Conservation (phyloP, 1,140 invertebrate species). For the Mamestra configurata region DNA sequence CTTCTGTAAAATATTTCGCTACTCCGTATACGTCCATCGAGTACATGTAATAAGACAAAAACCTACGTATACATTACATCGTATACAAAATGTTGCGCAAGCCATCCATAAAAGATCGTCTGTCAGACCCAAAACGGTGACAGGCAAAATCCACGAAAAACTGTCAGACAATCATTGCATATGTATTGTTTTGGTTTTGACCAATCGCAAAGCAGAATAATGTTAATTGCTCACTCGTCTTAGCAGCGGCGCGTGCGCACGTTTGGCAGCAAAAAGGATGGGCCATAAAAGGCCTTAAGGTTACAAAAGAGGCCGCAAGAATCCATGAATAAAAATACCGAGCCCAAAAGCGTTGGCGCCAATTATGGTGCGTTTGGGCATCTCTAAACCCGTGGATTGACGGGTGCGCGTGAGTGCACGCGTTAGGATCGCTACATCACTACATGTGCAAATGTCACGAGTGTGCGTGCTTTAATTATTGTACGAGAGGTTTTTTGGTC, state of each 20-base stretch:
- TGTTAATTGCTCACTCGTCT: slow-evolving; percentile 73
- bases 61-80: slow-evolving; percentile 21
- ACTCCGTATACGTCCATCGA: slow-evolving; percentile 16
- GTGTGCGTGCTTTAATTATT: slow-evolving; percentile 41
- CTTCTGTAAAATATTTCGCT: slow-evolving; percentile 32
- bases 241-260: slow-evolving; percentile 64
- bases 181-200: slow-evolving; percentile 38
- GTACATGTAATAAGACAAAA: slow-evolving; percentile 41
- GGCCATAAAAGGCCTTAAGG: slow-evolving; percentile 62
- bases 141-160: slow-evolving; percentile 41
- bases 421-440: background rate
- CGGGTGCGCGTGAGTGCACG: slow-evolving; percentile 46
- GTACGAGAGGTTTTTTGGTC: background rate
- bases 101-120: slow-evolving; percentile 46
- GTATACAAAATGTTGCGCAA: slow-evolving; percentile 41
- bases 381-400: slow-evolving; percentile 60
- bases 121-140: slow-evolving; percentile 30
- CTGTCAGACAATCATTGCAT: slow-evolving; percentile 25
- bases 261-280: slow-evolving; percentile 54
- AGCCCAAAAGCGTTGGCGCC: slow-evolving; percentile 68
- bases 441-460: slow-evolving; percentile 35
- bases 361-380: slow-evolving; percentile 64
- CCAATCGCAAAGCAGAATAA: slow-evolving; percentile 56
- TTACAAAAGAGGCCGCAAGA: slow-evolving; percentile 60
- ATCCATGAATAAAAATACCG: slow-evolving; percentile 76